A percentile compares a stretch with the other conserved stretches of the same genome.
Evolutionary conservation across 2,888 invertebrate species (phyloP).

Genomic region (Orthosia gothica): DNA sequence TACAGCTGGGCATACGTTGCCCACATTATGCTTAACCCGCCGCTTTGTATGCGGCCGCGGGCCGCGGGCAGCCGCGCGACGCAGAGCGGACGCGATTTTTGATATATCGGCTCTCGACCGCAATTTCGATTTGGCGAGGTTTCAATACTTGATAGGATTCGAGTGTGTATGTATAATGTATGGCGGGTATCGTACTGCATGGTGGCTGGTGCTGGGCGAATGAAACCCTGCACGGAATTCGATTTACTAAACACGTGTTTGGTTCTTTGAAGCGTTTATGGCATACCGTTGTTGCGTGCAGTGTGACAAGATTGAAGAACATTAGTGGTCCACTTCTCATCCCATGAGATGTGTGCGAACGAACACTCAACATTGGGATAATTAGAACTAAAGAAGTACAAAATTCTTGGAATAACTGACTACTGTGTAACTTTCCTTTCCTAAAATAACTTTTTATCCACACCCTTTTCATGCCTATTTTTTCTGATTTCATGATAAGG

Average conservation of each 20-base stretch:
- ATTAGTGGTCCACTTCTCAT: background rate
- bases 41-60: conserved; percentile 60
- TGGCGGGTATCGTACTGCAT: background rate
- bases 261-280: too few species aligned
- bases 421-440: background rate
- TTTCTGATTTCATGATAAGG: background rate
- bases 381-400: background rate
- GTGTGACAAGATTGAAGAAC: too few species aligned
- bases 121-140: conserved; percentile 68
- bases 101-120: conserved; percentile 62
- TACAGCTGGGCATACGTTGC: conserved; percentile 17
- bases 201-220: background rate
- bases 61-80: conserved; percentile 21
- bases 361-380: background rate
- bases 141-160: conserved; percentile 61
- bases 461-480: background rate
- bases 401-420: background rate
- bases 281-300: background rate
- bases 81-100: conserved; percentile 53
- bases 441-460: background rate
- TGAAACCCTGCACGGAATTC: background rate
- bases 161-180: conserved; percentile 50
- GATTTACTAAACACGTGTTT: background rate
- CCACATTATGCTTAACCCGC: conserved; percentile 62
- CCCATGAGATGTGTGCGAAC: background rate